Evolutionary conservation across 92 coral and sea anemone species (phyloP).

Genomic region (Actinernus sp.): DNA sequence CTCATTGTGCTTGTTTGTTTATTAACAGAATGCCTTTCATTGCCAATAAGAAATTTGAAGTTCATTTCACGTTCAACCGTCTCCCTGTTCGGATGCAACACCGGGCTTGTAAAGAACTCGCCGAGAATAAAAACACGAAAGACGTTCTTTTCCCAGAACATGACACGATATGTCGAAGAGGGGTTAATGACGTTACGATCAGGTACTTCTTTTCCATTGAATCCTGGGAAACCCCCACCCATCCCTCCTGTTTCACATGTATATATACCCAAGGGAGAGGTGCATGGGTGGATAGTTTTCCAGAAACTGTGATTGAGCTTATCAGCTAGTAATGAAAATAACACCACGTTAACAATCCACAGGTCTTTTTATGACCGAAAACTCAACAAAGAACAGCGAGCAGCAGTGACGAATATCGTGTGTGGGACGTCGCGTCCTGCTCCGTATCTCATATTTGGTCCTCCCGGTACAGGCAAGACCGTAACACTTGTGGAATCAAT

Average conservation of each 20-base stretch:
- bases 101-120: conserved; percentile 57
- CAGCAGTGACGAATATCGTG: conserved; percentile 45
- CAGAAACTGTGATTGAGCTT: no score
- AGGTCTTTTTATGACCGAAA: conserved; percentile 63
- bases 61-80: conserved; percentile 79
- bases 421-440: conserved; percentile 80
- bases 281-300: no score
- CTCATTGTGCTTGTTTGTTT: no score
- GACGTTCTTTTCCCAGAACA: conserved; percentile 64
- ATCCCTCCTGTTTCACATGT: no score
- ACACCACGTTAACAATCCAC: no score
- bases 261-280: no score
- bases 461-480: conserved; percentile 86
- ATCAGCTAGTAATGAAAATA: no score
- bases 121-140: conserved; percentile 17
- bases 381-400: conserved; percentile 53
- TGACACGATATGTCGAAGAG: conserved; percentile 28
- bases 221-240: neutral
- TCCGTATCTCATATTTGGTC: conserved; percentile 82
- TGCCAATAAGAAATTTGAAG: conserved; percentile 61
- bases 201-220: conserved; percentile 1
- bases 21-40: conserved; percentile 72
- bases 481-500: conserved; percentile 77
- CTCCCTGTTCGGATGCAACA: conserved; percentile 75
- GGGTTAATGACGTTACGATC: neutral